A percentile compares a stretch with the other conserved stretches of the same genome.
Evolutionary conservation across 2,888 invertebrate genomes (phyloP).

Genomic region (Hirtodrosophila histrioides): DNA sequence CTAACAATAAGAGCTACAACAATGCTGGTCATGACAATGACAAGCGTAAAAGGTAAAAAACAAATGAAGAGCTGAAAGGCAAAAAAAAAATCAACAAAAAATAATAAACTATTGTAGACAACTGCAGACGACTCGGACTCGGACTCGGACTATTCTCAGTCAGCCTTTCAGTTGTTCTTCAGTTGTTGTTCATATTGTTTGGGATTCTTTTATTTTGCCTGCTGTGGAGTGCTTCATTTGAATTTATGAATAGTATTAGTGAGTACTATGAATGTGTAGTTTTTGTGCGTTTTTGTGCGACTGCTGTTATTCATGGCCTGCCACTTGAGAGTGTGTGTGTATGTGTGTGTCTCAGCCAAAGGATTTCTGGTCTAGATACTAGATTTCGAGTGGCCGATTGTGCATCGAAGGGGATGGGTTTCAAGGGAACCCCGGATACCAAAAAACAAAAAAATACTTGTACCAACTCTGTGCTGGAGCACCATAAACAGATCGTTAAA

Average conservation of each 20-base stretch:
- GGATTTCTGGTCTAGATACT: constrained; percentile 25
- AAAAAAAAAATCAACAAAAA: constrained; percentile 4
- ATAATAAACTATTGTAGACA: constrained; percentile 39
- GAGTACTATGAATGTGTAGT: constrained; percentile 47
- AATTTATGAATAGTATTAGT: constrained; percentile 71
- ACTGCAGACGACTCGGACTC: constrained; percentile 25
- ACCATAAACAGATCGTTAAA: constrained; percentile 76
- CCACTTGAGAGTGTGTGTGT: constrained; percentile 49
- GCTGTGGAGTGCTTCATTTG: constrained; percentile 69
- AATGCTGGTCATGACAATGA: constrained; percentile 49
- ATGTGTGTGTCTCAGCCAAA: constrained; percentile 1
- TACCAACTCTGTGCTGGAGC: constrained; percentile 8
- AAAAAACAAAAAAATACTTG: constrained; percentile 10
- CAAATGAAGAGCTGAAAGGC: background rate
- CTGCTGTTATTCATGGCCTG: constrained; percentile 42
- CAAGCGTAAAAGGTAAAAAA: constrained; percentile 46
- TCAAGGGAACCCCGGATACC: background rate
- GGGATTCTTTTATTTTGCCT: constrained; percentile 30
- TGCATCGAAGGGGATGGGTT: constrained; percentile 5
- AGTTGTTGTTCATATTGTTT: constrained; percentile 45
- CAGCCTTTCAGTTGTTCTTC: constrained; percentile 25
- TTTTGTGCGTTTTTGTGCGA: constrained; percentile 17
- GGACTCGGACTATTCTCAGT: constrained; percentile 19
- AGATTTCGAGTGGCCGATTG: constrained; percentile 70
- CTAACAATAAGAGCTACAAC: constrained; percentile 16